Evolutionary conservation across 2,888 invertebrate species (phyloP).

Genomic region (Poecilus cupreus): DNA sequence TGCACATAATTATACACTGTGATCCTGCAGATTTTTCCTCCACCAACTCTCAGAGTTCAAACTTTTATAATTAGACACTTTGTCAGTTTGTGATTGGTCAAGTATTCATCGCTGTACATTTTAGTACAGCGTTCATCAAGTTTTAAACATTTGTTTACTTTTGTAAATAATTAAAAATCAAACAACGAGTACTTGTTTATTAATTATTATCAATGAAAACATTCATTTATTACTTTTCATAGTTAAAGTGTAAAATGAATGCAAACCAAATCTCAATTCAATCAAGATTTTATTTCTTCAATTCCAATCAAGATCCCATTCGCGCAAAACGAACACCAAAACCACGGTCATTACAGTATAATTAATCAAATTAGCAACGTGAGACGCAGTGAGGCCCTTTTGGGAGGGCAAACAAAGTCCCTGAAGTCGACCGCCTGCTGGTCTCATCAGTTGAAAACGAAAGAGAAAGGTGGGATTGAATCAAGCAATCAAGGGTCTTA

Average conservation of each 20-base stretch:
- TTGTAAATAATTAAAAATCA: no score
- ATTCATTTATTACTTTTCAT: no score
- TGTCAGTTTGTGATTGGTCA: background rate
- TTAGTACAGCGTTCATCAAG: no score
- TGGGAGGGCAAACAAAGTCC: background rate
- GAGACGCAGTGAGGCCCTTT: background rate
- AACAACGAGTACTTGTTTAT: no score
- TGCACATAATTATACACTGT: constrained; percentile 1
- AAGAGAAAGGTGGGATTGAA: no score
- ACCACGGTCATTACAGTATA: constrained; percentile 45
- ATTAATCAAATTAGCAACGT: constrained; percentile 55
- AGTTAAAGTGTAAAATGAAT: background rate
- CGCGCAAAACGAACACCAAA: background rate
- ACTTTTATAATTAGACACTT: background rate
- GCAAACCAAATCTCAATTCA: background rate
- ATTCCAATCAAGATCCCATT: constrained; percentile 4
- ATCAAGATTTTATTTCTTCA: background rate
- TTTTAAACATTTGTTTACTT: no score
- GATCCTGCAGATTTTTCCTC: background rate
- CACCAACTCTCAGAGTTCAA: no score
- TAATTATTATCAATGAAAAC: no score
- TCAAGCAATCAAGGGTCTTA: no score
- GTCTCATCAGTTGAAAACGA: background rate
- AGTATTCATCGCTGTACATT: no score
- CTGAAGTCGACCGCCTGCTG: background rate